Evolutionary conservation across 2,113 vertebrate species (phyloP).

Genomic region (Galemys pyrenaicus): DNA sequence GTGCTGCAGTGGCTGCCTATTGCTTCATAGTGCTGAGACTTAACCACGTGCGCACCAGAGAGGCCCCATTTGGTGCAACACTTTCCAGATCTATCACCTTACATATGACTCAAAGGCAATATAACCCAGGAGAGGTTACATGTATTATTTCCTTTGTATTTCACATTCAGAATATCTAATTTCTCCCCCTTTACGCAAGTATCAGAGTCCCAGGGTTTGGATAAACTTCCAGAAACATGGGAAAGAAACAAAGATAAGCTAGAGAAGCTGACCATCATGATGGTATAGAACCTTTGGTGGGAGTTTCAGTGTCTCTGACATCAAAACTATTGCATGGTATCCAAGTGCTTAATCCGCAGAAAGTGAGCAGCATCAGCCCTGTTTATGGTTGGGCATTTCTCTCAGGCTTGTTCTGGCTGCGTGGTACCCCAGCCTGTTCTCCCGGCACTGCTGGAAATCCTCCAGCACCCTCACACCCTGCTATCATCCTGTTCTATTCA

Average conservation of each 20-base stretch:
- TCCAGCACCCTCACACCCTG: background rate
- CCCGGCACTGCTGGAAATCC: background rate
- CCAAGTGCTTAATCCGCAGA: too few species aligned
- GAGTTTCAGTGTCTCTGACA: background rate
- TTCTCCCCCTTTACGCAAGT: too few species aligned
- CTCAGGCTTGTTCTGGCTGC: background rate
- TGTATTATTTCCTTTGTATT: background rate
- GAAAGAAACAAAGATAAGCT: too few species aligned
- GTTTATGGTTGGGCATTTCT: background rate
- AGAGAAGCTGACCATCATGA: too few species aligned
- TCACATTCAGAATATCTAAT: too few species aligned
- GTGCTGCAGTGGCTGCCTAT: too few species aligned
- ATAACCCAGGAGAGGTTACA: background rate
- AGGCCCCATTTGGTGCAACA: background rate
- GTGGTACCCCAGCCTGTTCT: background rate
- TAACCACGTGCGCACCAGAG: too few species aligned
- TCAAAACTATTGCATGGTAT: background rate
- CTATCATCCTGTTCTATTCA: background rate
- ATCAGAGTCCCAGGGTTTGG: too few species aligned
- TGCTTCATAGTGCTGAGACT: too few species aligned
- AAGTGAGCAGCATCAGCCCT: background rate
- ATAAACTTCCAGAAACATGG: too few species aligned
- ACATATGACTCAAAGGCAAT: slow-evolving; percentile 14
- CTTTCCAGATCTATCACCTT: background rate
- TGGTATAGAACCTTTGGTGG: background rate